Conservation (phyloP, 1,140 invertebrate genomes). For the Brachionus koreanus region DNA sequence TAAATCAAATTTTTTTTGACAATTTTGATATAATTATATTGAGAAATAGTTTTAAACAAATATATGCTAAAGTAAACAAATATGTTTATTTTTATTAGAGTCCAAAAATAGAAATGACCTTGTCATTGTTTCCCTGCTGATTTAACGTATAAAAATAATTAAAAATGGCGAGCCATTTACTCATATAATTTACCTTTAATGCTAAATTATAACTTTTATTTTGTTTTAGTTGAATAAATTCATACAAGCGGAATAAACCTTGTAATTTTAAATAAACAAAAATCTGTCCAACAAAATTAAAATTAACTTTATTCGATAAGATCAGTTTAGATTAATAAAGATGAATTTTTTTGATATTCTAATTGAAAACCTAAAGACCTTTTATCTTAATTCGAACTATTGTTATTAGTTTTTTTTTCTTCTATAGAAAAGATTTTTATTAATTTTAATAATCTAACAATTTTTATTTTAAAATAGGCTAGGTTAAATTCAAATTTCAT, state of each 20-base stretch:
- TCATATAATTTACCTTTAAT: neutral
- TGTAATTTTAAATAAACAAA: neutral
- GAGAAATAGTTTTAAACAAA: neutral
- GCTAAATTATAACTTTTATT: neutral
- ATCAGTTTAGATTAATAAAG: neutral
- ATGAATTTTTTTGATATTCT: neutral
- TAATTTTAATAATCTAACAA: neutral
- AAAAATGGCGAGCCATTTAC: neutral
- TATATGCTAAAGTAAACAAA: neutral
- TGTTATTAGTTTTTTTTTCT: neutral
- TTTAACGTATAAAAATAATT: neutral
- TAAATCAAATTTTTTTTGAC: neutral
- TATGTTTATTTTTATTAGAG: neutral
- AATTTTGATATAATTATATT: neutral
- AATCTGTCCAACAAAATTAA: neutral
- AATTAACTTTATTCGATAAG: neutral
- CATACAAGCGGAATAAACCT: neutral
- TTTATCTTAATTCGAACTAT: neutral
- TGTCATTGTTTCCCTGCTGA: neutral
- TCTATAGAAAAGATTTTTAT: neutral
- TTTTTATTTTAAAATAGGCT: neutral
- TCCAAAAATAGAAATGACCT: neutral
- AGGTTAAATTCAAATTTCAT: neutral
- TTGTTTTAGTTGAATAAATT: neutral
- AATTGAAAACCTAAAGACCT: neutral